These are phyloP conservation scores for Loris lydekkerianus DNA, from an alignment of 2,797 vertebrate species.

Conservation along the genomic window DNA sequence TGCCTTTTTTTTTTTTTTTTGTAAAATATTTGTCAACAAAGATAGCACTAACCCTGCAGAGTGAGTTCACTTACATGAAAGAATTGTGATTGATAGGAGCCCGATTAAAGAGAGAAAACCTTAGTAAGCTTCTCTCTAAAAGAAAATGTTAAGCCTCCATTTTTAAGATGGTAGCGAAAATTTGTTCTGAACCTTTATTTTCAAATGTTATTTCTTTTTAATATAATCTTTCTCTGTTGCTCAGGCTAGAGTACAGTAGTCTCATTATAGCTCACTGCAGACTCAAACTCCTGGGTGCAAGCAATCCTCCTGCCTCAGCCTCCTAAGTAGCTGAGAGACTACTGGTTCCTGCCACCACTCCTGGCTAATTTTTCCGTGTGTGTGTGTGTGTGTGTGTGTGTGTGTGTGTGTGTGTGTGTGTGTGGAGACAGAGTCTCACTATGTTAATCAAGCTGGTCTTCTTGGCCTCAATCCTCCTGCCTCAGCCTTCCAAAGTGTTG, in stretches of 20 bases:
- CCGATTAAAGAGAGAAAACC: constrained; percentile 63
- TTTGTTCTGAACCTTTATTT: constrained; percentile 56
- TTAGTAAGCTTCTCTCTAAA: constrained; percentile 59
- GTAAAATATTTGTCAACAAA: constrained; percentile 75
- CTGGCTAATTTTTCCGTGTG: background rate
- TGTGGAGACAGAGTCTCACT: background rate
- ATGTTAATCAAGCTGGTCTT: background rate
- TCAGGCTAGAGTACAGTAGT: background rate
- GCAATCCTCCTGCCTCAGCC: background rate
- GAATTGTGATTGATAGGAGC: constrained; percentile 42
- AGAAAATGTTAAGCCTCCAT: constrained; percentile 53
- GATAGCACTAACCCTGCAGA: constrained; percentile 8
- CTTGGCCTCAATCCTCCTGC: background rate
- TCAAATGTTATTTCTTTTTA: background rate
- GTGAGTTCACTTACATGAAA: constrained; percentile 51
- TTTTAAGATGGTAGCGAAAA: constrained; percentile 61
- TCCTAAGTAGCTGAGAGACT: background rate
- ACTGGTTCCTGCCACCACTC: background rate
- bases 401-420: background rate
- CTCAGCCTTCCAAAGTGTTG: background rate
- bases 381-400: too few species aligned
- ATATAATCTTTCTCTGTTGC: background rate
- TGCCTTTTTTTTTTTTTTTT: constrained; percentile 51
- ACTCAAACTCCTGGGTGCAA: background rate
- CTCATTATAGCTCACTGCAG: background rate